Evolutionary conservation across 2,888 invertebrate species (phyloP).

Genomic region (Archaeoteleia sp.): DNA sequence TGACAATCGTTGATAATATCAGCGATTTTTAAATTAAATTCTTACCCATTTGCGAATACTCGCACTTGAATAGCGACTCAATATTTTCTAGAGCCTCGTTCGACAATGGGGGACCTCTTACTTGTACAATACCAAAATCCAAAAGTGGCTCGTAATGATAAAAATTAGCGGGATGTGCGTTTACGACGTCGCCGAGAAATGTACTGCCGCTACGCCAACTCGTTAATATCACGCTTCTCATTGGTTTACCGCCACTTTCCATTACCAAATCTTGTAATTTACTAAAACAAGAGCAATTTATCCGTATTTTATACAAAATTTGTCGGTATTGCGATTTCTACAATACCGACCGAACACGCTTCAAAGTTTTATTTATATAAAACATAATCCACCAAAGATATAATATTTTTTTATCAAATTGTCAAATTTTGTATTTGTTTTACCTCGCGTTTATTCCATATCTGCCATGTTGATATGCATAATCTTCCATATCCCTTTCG

Average conservation of each 20-base stretch:
- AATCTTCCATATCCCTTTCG: slow-evolving; percentile 78
- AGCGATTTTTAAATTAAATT: slow-evolving; percentile 11
- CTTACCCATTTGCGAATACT: slow-evolving; percentile 82
- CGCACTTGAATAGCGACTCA: slow-evolving; percentile 84
- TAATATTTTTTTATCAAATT: too few relatives aligned
- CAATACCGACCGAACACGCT: too few relatives aligned
- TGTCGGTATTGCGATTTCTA: too few relatives aligned
- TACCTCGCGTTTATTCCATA: slow-evolving; percentile 76
- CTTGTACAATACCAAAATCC: slow-evolving; percentile 88
- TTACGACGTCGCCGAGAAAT: slow-evolving; percentile 89
- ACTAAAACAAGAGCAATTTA: slow-evolving; percentile 56
- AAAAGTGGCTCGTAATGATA: slow-evolving; percentile 94
- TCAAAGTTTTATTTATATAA: too few relatives aligned
- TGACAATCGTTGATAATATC: too few relatives aligned
- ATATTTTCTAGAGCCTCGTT: slow-evolving; percentile 81
- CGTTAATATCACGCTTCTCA: slow-evolving; percentile 87
- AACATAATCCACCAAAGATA: too few relatives aligned
- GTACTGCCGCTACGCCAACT: slow-evolving; percentile 95
- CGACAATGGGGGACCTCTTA: slow-evolving; percentile 84
- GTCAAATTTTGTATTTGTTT: too few relatives aligned
- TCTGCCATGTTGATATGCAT: slow-evolving; percentile 78
- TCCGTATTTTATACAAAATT: too few relatives aligned
- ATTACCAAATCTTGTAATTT: slow-evolving; percentile 82
- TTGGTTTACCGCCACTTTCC: slow-evolving; percentile 83
- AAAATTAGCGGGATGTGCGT: slow-evolving; percentile 89